phyloP scores from a whole-genome alignment of 2,797 vertebrate genomes.

The Sebastes iracundus region DNA sequence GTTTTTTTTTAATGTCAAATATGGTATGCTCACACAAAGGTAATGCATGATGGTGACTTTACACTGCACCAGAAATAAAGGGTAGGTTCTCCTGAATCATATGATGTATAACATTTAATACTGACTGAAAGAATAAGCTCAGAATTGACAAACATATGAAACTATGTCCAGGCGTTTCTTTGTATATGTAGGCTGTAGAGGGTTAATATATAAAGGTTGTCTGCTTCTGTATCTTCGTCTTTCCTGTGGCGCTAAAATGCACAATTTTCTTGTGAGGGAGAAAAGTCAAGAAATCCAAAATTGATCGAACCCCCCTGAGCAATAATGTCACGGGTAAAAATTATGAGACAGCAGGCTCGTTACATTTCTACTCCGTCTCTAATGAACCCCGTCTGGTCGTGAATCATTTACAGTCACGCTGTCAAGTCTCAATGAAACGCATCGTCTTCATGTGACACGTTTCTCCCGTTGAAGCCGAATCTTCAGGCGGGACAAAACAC shows the following conservation, averaged over 20 bases:
- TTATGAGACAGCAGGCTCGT: neutral
- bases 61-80: too few species aligned
- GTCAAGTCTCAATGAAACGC: neutral
- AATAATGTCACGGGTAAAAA: neutral
- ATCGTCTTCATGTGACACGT: neutral
- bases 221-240: neutral
- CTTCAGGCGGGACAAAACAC: neutral
- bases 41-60: too few species aligned
- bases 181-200: too few species aligned
- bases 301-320: neutral
- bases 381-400: neutral
- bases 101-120: too few species aligned
- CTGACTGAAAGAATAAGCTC: too few species aligned
- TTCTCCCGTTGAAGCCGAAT: neutral
- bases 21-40: too few species aligned
- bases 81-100: too few species aligned
- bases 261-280: neutral
- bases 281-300: constrained; percentile 15
- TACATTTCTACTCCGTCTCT: constrained; percentile 5
- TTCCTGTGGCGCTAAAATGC: neutral
- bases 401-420: constrained; percentile 20
- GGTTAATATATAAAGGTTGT: neutral
- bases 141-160: too few species aligned
- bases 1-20: too few species aligned
- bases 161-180: too few species aligned